Percentiles rank a stretch among this genome's conserved stretches.
Conservation (phyloP, 2,888 invertebrate genomes). For the Suillia variegata region DNA sequence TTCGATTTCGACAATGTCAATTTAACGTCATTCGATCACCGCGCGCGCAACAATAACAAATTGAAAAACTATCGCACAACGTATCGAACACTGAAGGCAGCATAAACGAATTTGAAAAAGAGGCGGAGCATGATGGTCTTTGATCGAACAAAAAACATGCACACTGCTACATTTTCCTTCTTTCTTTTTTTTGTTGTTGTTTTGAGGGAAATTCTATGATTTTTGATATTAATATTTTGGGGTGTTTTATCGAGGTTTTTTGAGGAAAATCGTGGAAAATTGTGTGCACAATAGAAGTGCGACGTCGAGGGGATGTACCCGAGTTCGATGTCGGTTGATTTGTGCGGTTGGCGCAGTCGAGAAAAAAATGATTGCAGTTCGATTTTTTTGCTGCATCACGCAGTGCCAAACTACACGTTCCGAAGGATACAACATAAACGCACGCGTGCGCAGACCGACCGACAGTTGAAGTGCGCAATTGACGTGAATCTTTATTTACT, state of each 20-base stretch:
- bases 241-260: constrained; percentile 60
- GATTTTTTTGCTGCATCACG: constrained; percentile 53
- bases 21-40: constrained; percentile 21
- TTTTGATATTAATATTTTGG: constrained; percentile 61
- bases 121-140: constrained; percentile 57
- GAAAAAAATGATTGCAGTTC: constrained; percentile 45
- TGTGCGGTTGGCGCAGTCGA: constrained; percentile 27
- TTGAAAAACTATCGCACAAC: constrained; percentile 52
- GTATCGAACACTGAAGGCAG: constrained; percentile 41
- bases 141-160: constrained; percentile 33
- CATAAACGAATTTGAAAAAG: constrained; percentile 39
- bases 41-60: constrained; percentile 32
- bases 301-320: constrained; percentile 29
- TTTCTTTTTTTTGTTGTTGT: constrained; percentile 43
- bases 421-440: constrained; percentile 53
- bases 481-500: not conserved
- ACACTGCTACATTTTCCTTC: constrained; percentile 16
- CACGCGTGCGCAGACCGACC: constrained; percentile 30
- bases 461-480: not conserved
- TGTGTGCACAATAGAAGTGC: constrained; percentile 38
- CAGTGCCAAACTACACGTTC: constrained; percentile 56
- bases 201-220: constrained; percentile 60
- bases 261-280: constrained; percentile 12
- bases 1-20: too few species aligned
- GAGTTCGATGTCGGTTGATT: constrained; percentile 28